Evolutionary conservation across 2,888 invertebrate species (phyloP).

Genomic region (Pheosia tremula): DNA sequence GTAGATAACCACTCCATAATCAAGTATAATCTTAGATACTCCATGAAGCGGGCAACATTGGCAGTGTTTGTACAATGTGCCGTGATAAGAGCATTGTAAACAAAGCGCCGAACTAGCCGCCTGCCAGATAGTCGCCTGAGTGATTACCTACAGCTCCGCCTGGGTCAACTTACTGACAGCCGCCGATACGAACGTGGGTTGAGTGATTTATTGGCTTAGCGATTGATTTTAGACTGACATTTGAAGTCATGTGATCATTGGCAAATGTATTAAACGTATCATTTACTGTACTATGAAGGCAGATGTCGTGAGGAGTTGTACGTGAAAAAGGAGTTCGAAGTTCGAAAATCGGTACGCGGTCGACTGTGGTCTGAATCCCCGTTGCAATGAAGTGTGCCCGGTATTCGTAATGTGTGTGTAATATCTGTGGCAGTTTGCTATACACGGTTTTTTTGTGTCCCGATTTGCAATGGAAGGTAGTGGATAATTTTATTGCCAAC

Average conservation of each 20-base stretch:
- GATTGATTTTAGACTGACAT: neutral
- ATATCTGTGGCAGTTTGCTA: no score
- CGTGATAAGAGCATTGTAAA: conserved; percentile 79
- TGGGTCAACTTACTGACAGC: conserved; percentile 51
- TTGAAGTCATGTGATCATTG: neutral
- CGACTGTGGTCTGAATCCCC: no score
- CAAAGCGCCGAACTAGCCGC: conserved; percentile 67
- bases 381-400: no score
- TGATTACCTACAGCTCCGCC: conserved; percentile 57
- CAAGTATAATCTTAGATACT: neutral
- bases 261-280: no score
- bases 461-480: no score
- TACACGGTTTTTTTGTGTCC: no score
- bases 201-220: conserved; percentile 36
- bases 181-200: conserved; percentile 40
- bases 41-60: conserved; percentile 27
- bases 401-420: no score
- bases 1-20: conserved; percentile 1
- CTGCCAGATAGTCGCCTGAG: conserved; percentile 65
- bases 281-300: no score
- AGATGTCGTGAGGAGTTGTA: no score
- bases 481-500: no score
- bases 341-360: no score
- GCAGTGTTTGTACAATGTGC: conserved; percentile 63
- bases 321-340: no score